These are phyloP conservation scores for Sebastes fasciatus DNA, from an alignment of 2,113 vertebrate species.

Conservation along the genomic window DNA sequence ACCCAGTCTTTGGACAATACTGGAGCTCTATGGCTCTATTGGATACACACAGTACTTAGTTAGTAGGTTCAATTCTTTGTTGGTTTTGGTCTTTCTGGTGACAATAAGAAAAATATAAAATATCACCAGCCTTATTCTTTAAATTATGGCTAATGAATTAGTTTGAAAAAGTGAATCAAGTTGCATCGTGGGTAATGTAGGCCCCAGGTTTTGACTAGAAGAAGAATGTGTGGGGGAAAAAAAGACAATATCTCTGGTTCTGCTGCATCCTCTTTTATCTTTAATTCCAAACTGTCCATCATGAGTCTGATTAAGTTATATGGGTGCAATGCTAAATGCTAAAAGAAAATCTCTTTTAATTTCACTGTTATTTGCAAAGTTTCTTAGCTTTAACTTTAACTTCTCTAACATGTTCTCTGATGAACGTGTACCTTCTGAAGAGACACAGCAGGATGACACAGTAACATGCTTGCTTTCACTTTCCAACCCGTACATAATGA, in stretches of 20 bases:
- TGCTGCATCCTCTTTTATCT: neutral
- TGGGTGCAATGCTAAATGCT: neutral
- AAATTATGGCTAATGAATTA: neutral
- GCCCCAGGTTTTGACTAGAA: neutral
- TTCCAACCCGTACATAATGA: neutral
- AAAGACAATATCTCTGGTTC: neutral
- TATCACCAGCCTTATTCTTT: neutral
- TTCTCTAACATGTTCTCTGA: neutral
- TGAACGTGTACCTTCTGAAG: neutral
- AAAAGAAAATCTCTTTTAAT: neutral
- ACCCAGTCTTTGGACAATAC: too few species aligned
- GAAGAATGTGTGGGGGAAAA: neutral
- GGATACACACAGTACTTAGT: neutral
- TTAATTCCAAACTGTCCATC: neutral
- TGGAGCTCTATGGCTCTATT: neutral
- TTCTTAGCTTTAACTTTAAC: neutral
- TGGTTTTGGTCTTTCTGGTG: neutral
- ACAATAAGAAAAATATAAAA: neutral
- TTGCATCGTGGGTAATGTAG: neutral
- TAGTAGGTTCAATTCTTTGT: neutral
- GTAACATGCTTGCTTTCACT: neutral
- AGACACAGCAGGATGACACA: neutral
- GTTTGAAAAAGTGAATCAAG: neutral
- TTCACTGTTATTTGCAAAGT: neutral
- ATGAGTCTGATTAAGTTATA: neutral